Conservation (phyloP, 2,113 vertebrate genomes). For the Plectropomus leopardus region DNA sequence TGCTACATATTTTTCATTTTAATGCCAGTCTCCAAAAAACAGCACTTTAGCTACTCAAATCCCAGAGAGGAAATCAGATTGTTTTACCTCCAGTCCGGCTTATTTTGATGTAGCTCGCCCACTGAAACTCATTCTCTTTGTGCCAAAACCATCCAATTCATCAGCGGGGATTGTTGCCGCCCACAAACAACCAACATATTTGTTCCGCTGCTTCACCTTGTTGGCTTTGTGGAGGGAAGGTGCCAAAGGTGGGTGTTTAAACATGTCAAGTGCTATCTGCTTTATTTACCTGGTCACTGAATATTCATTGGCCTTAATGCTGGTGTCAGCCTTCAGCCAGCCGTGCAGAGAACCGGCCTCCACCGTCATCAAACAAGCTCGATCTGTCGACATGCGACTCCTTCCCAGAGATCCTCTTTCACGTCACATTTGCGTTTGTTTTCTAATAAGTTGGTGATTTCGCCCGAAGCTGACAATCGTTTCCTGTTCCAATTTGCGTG, state of each 20-base stretch:
- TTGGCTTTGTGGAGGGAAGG: slow-evolving; percentile 68
- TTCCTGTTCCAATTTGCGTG: slow-evolving; percentile 56
- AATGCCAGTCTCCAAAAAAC: slow-evolving; percentile 29
- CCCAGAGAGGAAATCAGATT: slow-evolving; percentile 41
- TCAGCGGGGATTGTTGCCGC: slow-evolving; percentile 60
- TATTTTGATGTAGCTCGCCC: slow-evolving; percentile 54
- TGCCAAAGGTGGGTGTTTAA: slow-evolving; percentile 82
- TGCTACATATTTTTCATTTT: slow-evolving; percentile 59
- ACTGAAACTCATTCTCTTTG: slow-evolving; percentile 51
- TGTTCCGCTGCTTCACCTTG: slow-evolving; percentile 76
- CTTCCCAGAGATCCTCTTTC: slow-evolving; percentile 13
- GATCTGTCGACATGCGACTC: slow-evolving; percentile 12
- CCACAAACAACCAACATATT: slow-evolving; percentile 68
- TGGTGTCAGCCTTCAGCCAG: slow-evolving; percentile 67
- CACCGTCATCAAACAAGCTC: slow-evolving; percentile 35
- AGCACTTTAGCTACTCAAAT: slow-evolving; percentile 45
- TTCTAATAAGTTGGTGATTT: slow-evolving; percentile 28
- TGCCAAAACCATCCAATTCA: slow-evolving; percentile 53
- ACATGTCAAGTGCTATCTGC: slow-evolving; percentile 76
- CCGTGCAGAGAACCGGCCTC: slow-evolving; percentile 52
- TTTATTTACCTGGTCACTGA: slow-evolving; percentile 79
- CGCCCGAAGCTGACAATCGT: slow-evolving; percentile 19
- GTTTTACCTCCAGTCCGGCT: slow-evolving; percentile 42
- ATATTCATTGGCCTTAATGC: slow-evolving; percentile 79
- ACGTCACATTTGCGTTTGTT: slow-evolving; percentile 10